phyloP scores from a whole-genome alignment of 2,113 vertebrate species.

The Erythrocercus mccallii region DNA sequence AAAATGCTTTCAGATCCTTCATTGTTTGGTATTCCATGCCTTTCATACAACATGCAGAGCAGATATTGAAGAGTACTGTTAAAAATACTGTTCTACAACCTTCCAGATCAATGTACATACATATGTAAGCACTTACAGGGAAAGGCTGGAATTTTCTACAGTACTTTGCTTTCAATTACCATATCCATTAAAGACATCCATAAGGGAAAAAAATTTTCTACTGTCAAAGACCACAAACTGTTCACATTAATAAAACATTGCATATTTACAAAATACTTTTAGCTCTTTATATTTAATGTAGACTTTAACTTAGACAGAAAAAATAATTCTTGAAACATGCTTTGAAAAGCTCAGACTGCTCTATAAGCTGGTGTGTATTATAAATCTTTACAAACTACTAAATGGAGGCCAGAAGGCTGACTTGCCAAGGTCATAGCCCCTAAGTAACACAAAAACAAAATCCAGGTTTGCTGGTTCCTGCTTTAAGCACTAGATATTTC shows the following conservation, averaged over 20 bases:
- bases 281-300: neutral
- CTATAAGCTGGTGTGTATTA: neutral
- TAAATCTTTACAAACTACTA: slow-evolving; percentile 2
- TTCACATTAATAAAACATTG: neutral
- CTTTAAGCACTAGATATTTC: slow-evolving; percentile 24
- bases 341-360: neutral
- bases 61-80: neutral
- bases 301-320: neutral
- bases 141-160: neutral
- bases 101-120: neutral
- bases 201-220: neutral
- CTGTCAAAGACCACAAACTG: neutral
- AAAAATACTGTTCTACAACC: neutral
- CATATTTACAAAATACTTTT: neutral
- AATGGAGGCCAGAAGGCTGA: neutral
- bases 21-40: neutral
- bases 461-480: slow-evolving; percentile 27
- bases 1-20: neutral
- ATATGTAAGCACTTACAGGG: neutral
- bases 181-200: neutral
- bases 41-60: neutral
- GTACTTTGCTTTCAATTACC: neutral
- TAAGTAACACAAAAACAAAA: slow-evolving; percentile 18
- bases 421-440: neutral
- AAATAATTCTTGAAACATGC: neutral